Conservation (phyloP, 2,888 invertebrate species). For the Ganaspis brasiliensis region DNA sequence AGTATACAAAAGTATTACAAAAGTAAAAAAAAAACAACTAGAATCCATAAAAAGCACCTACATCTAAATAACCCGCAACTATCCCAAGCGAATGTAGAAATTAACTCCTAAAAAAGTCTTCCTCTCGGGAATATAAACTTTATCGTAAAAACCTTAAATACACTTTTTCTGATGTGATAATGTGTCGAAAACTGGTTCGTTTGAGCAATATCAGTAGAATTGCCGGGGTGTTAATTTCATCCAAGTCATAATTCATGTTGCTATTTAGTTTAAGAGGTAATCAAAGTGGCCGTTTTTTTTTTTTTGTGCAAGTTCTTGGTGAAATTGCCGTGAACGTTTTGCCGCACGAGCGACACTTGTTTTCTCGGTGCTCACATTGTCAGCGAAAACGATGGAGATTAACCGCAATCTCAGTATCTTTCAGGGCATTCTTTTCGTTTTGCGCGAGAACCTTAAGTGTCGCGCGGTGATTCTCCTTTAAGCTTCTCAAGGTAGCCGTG, state of each 20-base stretch:
- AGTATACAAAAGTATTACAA: too few species aligned
- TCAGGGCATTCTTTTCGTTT: conserved; percentile 34
- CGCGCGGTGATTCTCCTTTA: conserved; percentile 58
- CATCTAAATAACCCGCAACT: too few species aligned
- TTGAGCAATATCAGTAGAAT: neutral
- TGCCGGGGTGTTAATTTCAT: neutral
- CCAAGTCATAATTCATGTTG: conserved; percentile 12
- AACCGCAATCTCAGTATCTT: conserved; percentile 39
- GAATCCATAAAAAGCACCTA: too few species aligned
- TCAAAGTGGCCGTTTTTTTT: too few species aligned
- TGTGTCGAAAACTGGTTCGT: conserved; percentile 12
- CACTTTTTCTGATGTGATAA: neutral
- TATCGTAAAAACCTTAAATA: neutral
- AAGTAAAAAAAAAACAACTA: too few species aligned
- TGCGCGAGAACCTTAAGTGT: conserved; percentile 38
- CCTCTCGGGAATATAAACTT: too few species aligned
- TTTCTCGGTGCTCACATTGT: conserved; percentile 38
- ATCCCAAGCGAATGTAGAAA: too few species aligned
- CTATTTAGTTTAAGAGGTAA: conserved; percentile 32
- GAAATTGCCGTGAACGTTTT: conserved; percentile 35
- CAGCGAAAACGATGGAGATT: conserved; percentile 37
- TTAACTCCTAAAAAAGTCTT: too few species aligned
- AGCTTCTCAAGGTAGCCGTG: conserved; percentile 63
- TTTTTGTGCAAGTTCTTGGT: neutral
- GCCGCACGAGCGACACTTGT: conserved; percentile 43